Evolutionary conservation across 2,797 vertebrate species (phyloP).

Genomic region (Ptychadena robeensis): DNA sequence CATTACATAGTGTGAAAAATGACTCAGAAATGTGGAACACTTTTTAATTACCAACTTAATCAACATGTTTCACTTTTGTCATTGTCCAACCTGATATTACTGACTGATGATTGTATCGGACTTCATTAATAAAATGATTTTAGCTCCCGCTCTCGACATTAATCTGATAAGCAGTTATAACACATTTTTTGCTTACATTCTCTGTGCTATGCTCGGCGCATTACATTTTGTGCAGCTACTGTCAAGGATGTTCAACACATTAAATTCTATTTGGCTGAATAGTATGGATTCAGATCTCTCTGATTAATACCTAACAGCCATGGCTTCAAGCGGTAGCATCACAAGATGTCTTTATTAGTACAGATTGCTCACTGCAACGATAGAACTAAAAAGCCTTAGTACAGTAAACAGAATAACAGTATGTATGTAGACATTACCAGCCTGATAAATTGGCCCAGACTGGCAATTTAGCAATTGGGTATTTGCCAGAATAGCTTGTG

Average conservation of each 20-base stretch:
- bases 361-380: constrained; percentile 17
- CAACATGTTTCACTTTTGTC: constrained; percentile 4
- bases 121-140: constrained; percentile 7
- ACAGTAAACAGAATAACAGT: constrained; percentile 5
- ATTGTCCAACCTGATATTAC: neutral
- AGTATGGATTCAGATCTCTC: constrained; percentile 4
- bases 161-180: constrained; percentile 9
- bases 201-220: neutral
- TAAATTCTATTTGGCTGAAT: constrained; percentile 4
- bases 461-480: neutral
- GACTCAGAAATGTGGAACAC: neutral
- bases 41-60: constrained; percentile 9
- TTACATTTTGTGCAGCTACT: neutral
- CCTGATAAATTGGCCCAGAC: neutral
- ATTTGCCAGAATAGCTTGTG: neutral
- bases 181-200: neutral
- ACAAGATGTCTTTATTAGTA: constrained; percentile 25
- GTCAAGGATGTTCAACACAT: neutral
- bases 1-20: neutral
- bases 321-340: constrained; percentile 1
- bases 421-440: neutral
- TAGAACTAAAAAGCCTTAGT: constrained; percentile 24
- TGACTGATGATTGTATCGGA: constrained; percentile 10
- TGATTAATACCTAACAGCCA: constrained; percentile 23
- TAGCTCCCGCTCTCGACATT: neutral